Percentiles rank a stretch among this genome's conserved stretches.
These are phyloP conservation scores for Penaeus japonicus DNA, from an alignment of 1,140 invertebrate species.

Conservation along the genomic window DNA sequence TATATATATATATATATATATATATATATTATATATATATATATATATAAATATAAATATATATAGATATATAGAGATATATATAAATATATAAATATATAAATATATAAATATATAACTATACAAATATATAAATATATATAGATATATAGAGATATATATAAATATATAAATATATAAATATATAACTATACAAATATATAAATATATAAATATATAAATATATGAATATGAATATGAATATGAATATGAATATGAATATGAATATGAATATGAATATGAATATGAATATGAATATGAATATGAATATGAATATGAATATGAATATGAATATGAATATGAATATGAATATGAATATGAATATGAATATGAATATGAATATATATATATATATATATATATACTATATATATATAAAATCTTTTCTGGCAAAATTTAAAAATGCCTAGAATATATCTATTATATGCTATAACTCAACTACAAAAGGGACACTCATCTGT, in stretches of 20 bases:
- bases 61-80: too few species aligned
- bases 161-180: background rate
- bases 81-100: background rate
- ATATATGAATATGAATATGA: background rate
- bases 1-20: too few species aligned
- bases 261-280: background rate
- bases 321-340: background rate
- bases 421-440: too few species aligned
- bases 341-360: background rate
- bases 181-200: background rate
- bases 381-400: background rate
- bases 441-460: too few species aligned
- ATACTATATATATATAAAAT: background rate
- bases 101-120: background rate
- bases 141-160: background rate
- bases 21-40: too few species aligned
- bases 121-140: background rate
- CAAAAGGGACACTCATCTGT: too few species aligned
- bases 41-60: too few species aligned
- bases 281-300: background rate
- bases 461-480: too few species aligned
- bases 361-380: background rate
- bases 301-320: background rate
- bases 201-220: constrained; percentile 6
- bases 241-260: background rate